Evolutionary conservation across 1,140 invertebrate species (phyloP), one percentile per base, ranked within the genome.

Genomic region (Heterodera carotae): DNA sequence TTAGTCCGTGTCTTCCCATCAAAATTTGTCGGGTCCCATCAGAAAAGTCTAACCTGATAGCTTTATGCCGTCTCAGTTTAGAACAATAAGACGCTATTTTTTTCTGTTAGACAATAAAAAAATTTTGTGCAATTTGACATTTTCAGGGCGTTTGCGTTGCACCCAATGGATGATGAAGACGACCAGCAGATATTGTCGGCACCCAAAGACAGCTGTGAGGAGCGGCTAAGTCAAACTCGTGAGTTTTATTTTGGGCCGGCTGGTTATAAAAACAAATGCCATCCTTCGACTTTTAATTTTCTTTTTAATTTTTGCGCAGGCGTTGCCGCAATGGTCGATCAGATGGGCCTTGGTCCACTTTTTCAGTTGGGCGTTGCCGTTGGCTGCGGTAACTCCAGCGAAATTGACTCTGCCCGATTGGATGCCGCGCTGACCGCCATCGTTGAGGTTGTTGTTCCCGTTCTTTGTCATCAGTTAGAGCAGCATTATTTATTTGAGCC

Each of bases 331-430:
- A 82, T 43, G 27, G 34, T 82, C 29, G 82, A 82, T 69, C 34
- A 27, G 29, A 78, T 82, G 69, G 33, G 43, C 25, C 72, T 82
- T 2, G 66, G 43, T 2, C 64, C n/a, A 18, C 36, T 80, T 12
- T 83, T 86, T 70, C 77, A 86, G 70, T 68, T 86, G 70, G 85
- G 86, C 43, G 76, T 86, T 15, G 79, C 75, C 12, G 69, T 87
- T 59, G 85, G 85, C 12, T 86, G 84, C 72, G 69, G 34, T 8
- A 27, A 27, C 25, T 67, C 78, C 31, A 34, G 10, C 59, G 68
- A 77, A 31, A 67, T 79, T 53, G 53, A 76, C 48, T 43, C 68
- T n/a, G 33, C 67, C 70, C 36, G 56, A 18, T 27, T 75, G 18
- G 73, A 80, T 22, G 76, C 80, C n/a, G 75, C 77, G n/a, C 25